Conservation (phyloP, 2,113 vertebrate genomes). For the Platycercus adscitus region DNA sequence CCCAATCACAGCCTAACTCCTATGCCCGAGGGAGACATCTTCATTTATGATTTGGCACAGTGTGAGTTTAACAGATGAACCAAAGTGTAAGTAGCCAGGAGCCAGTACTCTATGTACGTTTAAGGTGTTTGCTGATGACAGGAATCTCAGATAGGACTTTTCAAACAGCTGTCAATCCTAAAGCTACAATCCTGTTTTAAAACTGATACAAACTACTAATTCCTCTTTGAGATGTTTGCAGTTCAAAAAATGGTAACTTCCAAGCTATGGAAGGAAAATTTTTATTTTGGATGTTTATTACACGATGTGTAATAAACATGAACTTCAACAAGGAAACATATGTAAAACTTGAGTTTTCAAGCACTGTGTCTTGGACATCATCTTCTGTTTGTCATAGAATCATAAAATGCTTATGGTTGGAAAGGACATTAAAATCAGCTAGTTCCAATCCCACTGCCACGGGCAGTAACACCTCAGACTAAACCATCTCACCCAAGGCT, state of each 20-base stretch:
- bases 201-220: background rate
- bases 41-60: conserved; percentile 46
- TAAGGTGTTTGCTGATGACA: background rate
- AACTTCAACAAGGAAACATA: background rate
- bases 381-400: background rate
- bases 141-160: conserved; percentile 35
- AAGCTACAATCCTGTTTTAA: background rate
- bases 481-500: no score
- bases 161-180: conserved; percentile 50
- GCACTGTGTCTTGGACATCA: background rate
- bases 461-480: no score
- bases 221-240: background rate
- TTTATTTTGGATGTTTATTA: background rate
- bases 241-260: background rate
- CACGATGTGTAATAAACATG: background rate
- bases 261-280: background rate
- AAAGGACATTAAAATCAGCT: no score
- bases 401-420: no score
- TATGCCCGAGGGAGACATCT: background rate
- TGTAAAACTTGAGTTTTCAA: background rate
- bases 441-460: no score
- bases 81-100: conserved; percentile 22
- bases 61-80: conserved; percentile 59
- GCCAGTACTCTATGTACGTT: background rate
- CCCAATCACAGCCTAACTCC: background rate